A percentile compares a stretch with the other conserved stretches of the same genome.
phyloP scores from a whole-genome alignment of 2,113 vertebrate species.

The Syngnathus scovelli region DNA sequence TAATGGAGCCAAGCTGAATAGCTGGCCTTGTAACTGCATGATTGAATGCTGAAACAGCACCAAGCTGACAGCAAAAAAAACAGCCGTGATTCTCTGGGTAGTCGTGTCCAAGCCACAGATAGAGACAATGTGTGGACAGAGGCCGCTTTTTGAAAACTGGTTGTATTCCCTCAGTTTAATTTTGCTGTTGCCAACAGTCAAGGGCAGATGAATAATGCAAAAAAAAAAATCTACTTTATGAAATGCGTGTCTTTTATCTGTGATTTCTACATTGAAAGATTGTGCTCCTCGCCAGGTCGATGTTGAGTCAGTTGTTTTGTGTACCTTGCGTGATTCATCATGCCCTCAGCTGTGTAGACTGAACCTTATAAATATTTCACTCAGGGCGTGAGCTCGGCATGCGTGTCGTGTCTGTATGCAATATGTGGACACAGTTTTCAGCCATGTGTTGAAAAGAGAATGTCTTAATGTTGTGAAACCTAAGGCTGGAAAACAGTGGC shows the following conservation, averaged over 20 bases:
- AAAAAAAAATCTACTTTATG: too few species aligned
- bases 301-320: background rate
- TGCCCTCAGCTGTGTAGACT: conserved; percentile 16
- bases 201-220: background rate
- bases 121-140: background rate
- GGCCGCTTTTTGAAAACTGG: background rate
- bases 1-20: conserved; percentile 41
- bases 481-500: background rate
- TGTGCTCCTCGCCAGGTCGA: background rate
- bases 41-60: conserved; percentile 60
- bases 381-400: background rate
- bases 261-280: background rate
- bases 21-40: conserved; percentile 40
- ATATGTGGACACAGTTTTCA: background rate
- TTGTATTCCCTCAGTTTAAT: background rate
- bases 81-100: conserved; percentile 36
- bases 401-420: background rate
- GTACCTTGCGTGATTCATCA: background rate
- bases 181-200: background rate
- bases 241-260: too few species aligned
- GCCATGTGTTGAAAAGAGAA: background rate
- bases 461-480: background rate
- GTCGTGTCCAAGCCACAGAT: conserved; percentile 15
- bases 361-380: conserved; percentile 41
- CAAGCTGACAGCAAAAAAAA: conserved; percentile 37